Conservation (phyloP, 2,888 invertebrate species). For the Serrognathus titanus region DNA sequence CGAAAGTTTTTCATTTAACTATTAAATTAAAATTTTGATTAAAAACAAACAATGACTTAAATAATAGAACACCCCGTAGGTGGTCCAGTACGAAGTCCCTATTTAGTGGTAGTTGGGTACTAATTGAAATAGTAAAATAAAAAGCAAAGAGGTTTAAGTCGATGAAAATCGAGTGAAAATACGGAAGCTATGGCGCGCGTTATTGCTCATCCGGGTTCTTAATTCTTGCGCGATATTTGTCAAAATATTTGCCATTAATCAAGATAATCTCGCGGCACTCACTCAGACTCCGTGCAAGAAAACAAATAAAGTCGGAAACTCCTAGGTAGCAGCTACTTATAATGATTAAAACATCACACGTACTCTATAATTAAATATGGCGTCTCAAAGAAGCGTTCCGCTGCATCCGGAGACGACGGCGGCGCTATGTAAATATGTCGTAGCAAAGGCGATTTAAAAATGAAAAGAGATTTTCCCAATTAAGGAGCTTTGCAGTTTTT, state of each 20-base stretch:
- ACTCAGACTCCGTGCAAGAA: conserved; percentile 38
- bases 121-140: too few species aligned
- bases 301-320: conserved; percentile 42
- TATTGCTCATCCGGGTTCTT: conserved; percentile 11
- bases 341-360: conserved; percentile 47
- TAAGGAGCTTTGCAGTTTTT: conserved; percentile 25
- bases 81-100: too few species aligned
- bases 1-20: too few species aligned
- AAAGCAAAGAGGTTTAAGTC: background rate
- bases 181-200: background rate
- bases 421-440: conserved; percentile 19
- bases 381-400: conserved; percentile 20
- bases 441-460: conserved; percentile 24
- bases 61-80: too few species aligned
- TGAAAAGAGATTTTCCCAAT: conserved; percentile 33
- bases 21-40: too few species aligned
- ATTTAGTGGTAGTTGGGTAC: too few species aligned
- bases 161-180: background rate
- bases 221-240: conserved; percentile 38
- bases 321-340: conserved; percentile 42
- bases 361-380: conserved; percentile 44
- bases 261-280: conserved; percentile 44
- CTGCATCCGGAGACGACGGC: conserved; percentile 6
- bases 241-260: conserved; percentile 50
- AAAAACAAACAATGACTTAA: too few species aligned